These are phyloP conservation scores for Capricornis sumatraensis DNA, from an alignment of 2,113 vertebrate species.

Conservation along the genomic window DNA sequence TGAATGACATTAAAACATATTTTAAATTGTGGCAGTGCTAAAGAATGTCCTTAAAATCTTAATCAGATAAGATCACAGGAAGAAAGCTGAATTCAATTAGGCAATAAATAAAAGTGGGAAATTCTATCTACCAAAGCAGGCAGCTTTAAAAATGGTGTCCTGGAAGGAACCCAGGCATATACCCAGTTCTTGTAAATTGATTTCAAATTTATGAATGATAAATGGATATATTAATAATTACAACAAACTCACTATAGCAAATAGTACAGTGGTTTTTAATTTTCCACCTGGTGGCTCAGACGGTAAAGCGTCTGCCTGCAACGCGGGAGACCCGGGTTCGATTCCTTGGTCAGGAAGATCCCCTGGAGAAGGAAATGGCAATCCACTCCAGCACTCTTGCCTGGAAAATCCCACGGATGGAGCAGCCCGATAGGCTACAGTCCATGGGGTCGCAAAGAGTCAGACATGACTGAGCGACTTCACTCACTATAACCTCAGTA, in stretches of 20 bases:
- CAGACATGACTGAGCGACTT: too few relatives aligned
- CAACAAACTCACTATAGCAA: not conserved
- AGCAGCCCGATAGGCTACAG: too few relatives aligned
- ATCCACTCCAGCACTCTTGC: too few relatives aligned
- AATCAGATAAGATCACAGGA: not conserved
- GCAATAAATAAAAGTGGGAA: not conserved
- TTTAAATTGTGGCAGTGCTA: not conserved
- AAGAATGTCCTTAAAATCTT: not conserved
- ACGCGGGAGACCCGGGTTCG: too few relatives aligned
- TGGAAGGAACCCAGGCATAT: not conserved
- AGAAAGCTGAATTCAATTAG: not conserved
- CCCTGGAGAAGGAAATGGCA: too few relatives aligned
- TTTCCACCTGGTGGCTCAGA: not conserved
- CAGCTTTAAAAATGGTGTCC: not conserved
- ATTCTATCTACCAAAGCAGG: not conserved
- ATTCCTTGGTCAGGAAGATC: too few relatives aligned
- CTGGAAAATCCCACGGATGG: too few relatives aligned
- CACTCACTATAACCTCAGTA: not conserved
- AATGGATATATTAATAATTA: not conserved
- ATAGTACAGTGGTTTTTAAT: not conserved
- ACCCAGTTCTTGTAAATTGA: not conserved
- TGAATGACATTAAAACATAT: not conserved
- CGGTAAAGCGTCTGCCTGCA: too few relatives aligned
- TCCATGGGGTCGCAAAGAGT: too few relatives aligned
- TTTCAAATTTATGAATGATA: not conserved